Percentiles rank a stretch among this genome's conserved stretches.
These are phyloP conservation scores for Sebastes cheni DNA, from an alignment of 2,797 vertebrate species.

Conservation along the genomic window DNA sequence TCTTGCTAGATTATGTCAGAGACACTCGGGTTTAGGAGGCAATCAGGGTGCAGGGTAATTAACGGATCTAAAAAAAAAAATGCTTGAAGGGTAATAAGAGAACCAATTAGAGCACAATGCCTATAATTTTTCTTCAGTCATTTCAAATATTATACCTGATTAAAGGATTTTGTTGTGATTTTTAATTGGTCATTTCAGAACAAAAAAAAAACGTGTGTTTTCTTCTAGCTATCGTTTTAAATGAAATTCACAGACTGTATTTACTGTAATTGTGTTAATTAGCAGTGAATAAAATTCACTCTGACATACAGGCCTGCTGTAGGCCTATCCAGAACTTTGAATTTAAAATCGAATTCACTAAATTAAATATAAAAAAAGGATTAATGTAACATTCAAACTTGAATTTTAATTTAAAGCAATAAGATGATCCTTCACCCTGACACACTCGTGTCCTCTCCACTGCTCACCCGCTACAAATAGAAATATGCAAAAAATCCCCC, in stretches of 20 bases:
- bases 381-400: conserved; percentile 1
- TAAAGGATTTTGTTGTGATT: not conserved
- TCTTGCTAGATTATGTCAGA: not conserved
- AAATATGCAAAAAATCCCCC: conserved; percentile 71
- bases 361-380: not conserved
- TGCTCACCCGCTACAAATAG: conserved; percentile 49
- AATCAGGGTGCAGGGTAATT: conserved; percentile 2
- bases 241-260: not conserved
- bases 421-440: conserved; percentile 52
- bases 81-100: conserved; percentile 1
- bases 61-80: not conserved
- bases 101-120: conserved; percentile 20
- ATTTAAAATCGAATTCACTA: not conserved
- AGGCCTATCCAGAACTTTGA: conserved; percentile 1
- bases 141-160: not conserved
- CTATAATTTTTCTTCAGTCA: not conserved
- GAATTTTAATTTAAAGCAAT: conserved; percentile 57
- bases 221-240: not conserved
- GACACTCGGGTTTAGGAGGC: not conserved
- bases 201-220: not conserved
- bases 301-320: conserved; percentile 11
- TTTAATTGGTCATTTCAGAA: conserved; percentile 5
- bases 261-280: conserved; percentile 16
- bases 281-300: not conserved
- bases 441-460: conserved; percentile 42